A percentile compares a stretch with the other conserved stretches of the same genome.
phyloP scores from a whole-genome alignment of 2,888 invertebrate species.

The Drosophila phalerata region DNA sequence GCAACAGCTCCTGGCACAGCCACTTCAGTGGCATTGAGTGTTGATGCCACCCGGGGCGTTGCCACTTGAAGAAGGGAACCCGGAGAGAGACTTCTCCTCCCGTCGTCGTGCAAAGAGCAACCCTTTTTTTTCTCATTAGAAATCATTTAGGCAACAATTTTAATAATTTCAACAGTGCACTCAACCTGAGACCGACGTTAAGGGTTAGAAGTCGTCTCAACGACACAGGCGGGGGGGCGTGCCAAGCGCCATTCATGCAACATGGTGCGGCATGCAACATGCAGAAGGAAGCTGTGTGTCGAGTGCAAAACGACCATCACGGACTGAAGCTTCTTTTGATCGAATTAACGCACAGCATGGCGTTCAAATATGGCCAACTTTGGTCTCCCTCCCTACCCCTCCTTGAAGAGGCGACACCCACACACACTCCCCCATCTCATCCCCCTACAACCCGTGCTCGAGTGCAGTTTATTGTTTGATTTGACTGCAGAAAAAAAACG shows the following conservation, averaged over 20 bases:
- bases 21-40: conserved; percentile 45
- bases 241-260: conserved; percentile 65
- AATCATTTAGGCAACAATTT: conserved; percentile 78
- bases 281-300: conserved; percentile 10
- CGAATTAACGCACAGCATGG: conserved; percentile 79
- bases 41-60: conserved; percentile 67
- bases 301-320: conserved; percentile 48
- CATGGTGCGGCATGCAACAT: conserved; percentile 18
- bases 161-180: conserved; percentile 59
- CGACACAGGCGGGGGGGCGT: conserved; percentile 63
- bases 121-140: conserved; percentile 65
- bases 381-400: not conserved
- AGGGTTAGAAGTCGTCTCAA: conserved; percentile 43
- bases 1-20: conserved; percentile 6
- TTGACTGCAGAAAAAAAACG: conserved; percentile 18
- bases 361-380: conserved; percentile 81
- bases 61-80: conserved; percentile 47
- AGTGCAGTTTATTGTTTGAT: conserved; percentile 82
- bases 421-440: not conserved
- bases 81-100: not conserved
- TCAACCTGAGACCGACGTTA: conserved; percentile 31
- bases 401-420: not conserved
- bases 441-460: conserved; percentile 55
- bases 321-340: conserved; percentile 67
- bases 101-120: conserved; percentile 21